Conservation (phyloP, 2,888 invertebrate genomes). For the Fragum fragum region DNA sequence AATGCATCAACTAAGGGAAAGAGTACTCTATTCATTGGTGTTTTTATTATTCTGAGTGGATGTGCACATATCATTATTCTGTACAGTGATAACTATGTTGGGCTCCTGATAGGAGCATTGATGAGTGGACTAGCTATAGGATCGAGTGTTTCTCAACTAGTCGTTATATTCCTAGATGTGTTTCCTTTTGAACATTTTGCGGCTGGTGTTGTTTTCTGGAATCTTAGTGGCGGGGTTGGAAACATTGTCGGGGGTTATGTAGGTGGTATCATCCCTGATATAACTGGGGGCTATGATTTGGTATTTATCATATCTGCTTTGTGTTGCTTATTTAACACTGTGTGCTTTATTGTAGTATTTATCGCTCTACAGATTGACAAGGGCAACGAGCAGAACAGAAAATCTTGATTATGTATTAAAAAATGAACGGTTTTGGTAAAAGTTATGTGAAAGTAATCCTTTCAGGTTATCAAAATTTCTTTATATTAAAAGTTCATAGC, state of each 20-base stretch:
- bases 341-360: slow-evolving; percentile 4
- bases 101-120: slow-evolving; percentile 23
- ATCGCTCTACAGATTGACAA: not conserved
- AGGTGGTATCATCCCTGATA: slow-evolving; percentile 36
- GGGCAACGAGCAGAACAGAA: no score
- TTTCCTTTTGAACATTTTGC: slow-evolving; percentile 12
- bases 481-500: no score
- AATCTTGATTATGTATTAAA: no score
- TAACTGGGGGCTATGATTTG: slow-evolving; percentile 31
- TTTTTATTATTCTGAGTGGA: not conserved
- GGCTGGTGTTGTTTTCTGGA: slow-evolving; percentile 13
- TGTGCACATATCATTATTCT: slow-evolving; percentile 30
- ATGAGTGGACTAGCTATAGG: slow-evolving; percentile 36
- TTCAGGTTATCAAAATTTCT: no score
- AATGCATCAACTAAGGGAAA: slow-evolving; percentile 11
- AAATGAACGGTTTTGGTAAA: no score
- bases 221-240: slow-evolving; percentile 17
- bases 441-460: no score
- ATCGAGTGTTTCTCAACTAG: slow-evolving; percentile 2
- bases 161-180: slow-evolving; percentile 31
- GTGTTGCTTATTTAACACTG: not conserved
- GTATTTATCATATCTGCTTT: slow-evolving; percentile 18
- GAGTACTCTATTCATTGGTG: slow-evolving; percentile 24
- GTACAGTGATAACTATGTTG: slow-evolving; percentile 13
- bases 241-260: slow-evolving; percentile 34